Evolutionary conservation across 2,797 vertebrate genomes (phyloP), one percentile per base, ranked within the genome.

Genomic region (Muscicapa striata): DNA sequence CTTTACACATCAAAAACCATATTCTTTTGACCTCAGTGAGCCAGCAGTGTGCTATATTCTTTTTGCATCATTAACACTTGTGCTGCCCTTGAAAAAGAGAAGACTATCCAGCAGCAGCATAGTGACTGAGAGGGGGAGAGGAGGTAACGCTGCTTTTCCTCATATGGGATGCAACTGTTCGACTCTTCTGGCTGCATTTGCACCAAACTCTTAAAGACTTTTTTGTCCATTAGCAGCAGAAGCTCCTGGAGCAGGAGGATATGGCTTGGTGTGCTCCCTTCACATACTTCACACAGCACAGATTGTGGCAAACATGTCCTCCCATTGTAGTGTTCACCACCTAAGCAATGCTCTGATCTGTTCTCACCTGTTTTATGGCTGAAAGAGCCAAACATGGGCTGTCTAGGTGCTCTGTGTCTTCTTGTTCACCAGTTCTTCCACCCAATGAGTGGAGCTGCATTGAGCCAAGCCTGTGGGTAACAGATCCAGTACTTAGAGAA

Each of bases 351-450:
- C 51, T 67, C 69, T 63, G 52, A 81, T 34, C 48, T 86, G 87
- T 54, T 85, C 76, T 85, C 84, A 40, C 84, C 73, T 87, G 49
- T 72, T 83, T 14, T 75, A 84, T 75, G 73, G 89, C 72, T 85
- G 29, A 49, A 80, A 87, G 55, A 85, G n/a, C 26, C 58, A 73
- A 90, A 59, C 29, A 19, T 0, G 1, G 48, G 29, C n/a, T 4
- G 5, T 29, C 48, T 69, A 75, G 54, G 43, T 79, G 66, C 76
- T 87, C 75, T n/a, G 41, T 48, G 59, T 72, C 66, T 93, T 93
- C 83, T 74, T 75, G 64, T 29, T 91, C 32, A 24, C 36, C 14
- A 29, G 29, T 46, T 81, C 54, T 89, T 83, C 59, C 40, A 84
- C 20, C 13, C 0, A 0, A 16, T 24, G 52, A 84, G 36, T 36